Percentiles rank a stretch among this genome's conserved stretches.
Evolutionary conservation across 2,888 invertebrate genomes (phyloP).

Genomic region (Coelopa pilipes): DNA sequence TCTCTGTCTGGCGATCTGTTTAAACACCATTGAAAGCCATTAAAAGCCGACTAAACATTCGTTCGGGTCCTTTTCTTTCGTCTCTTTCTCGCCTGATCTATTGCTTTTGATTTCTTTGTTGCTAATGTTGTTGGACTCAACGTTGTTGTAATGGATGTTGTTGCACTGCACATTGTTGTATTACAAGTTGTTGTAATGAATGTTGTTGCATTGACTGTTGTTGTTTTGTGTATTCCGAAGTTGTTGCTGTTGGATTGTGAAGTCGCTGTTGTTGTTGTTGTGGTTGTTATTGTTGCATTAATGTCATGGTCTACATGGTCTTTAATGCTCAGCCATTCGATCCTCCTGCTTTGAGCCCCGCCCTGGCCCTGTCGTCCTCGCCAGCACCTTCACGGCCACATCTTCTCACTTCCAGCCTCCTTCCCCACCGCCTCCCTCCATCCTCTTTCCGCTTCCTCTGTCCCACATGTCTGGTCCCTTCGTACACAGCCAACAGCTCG

Average conservation of each 20-base stretch:
- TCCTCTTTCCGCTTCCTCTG: no score
- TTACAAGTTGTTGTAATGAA: no score
- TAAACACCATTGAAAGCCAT: conserved; percentile 13
- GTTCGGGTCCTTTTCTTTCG: no score
- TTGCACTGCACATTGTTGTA: not conserved
- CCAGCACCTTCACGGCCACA: no score
- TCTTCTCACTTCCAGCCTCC: no score
- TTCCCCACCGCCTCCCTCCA: no score
- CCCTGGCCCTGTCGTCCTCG: no score
- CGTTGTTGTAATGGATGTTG: not conserved
- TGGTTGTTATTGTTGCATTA: not conserved
- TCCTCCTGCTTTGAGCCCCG: not conserved
- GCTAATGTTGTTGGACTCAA: not conserved
- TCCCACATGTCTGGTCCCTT: not conserved
- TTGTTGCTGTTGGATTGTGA: no score
- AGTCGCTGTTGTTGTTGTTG: no score
- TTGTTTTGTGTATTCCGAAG: no score
- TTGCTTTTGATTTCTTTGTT: not conserved
- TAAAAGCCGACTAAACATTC: not conserved
- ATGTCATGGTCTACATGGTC: conserved; percentile 3
- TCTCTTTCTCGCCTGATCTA: not conserved
- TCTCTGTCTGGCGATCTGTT: not conserved
- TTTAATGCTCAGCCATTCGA: conserved; percentile 8
- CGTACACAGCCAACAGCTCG: not conserved
- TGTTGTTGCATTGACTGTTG: no score